Evolutionary conservation across 2,888 invertebrate species (phyloP).

Genomic region (Pammene aurita): DNA sequence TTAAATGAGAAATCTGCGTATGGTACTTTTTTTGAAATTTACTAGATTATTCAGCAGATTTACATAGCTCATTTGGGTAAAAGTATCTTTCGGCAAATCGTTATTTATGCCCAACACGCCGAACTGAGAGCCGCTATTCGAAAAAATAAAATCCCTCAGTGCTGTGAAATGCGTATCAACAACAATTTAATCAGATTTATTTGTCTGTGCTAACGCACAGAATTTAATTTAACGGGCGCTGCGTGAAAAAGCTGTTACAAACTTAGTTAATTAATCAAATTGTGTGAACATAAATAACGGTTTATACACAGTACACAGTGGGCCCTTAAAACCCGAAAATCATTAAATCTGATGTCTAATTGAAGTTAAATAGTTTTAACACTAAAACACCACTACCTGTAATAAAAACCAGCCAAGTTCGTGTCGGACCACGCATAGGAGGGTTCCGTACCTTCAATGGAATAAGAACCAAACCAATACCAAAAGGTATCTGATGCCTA

Average conservation of each 20-base stretch:
- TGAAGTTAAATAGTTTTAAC: background rate
- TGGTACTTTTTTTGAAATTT: too few species aligned
- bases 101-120: constrained; percentile 30
- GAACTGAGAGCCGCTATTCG: constrained; percentile 29
- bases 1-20: too few species aligned
- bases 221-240: constrained; percentile 29
- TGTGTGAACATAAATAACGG: constrained; percentile 8
- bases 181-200: constrained; percentile 35
- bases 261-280: constrained; percentile 17
- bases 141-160: constrained; percentile 32
- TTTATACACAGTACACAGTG: constrained; percentile 3
- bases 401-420: background rate
- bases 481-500: too few species aligned
- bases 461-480: too few species aligned
- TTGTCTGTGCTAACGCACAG: constrained; percentile 21
- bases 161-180: constrained; percentile 29
- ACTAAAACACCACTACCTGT: background rate
- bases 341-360: background rate
- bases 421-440: too few species aligned
- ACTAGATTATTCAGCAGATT: too few species aligned
- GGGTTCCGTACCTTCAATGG: too few species aligned
- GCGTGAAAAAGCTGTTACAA: constrained; percentile 9
- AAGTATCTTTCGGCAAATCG: constrained; percentile 34
- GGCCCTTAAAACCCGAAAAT: background rate
- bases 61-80: background rate